Conservation (phyloP, 2,113 vertebrate genomes). For the Melierax canorus region DNA sequence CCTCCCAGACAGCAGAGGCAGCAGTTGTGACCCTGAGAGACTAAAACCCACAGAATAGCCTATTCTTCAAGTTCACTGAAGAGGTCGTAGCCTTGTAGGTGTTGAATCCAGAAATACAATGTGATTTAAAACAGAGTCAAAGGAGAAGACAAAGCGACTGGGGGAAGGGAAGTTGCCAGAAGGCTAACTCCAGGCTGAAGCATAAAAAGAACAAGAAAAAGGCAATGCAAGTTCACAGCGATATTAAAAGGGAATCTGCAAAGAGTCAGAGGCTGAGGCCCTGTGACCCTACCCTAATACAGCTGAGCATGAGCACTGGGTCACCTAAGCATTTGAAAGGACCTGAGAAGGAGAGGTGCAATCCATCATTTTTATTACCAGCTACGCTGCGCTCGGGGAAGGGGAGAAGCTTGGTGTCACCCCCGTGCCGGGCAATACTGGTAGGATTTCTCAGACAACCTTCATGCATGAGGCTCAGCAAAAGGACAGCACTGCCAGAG, state of each 20-base stretch:
- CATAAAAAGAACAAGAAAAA: neutral
- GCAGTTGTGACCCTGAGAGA: neutral
- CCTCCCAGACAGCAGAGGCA: neutral
- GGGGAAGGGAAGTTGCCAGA: neutral
- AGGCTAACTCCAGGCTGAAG: neutral
- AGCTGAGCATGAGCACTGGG: neutral
- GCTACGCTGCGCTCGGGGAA: accelerated
- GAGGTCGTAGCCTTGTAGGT: slow-evolving; percentile 7
- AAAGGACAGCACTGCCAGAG: neutral
- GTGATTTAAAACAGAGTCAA: neutral
- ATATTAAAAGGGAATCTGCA: neutral
- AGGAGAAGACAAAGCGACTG: neutral
- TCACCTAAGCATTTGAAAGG: neutral
- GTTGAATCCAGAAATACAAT: neutral
- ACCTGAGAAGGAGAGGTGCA: neutral
- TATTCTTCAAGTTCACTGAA: neutral
- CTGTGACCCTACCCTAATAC: neutral
- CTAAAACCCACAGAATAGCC: neutral
- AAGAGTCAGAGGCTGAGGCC: neutral
- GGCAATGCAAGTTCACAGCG: neutral
- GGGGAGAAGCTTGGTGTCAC: neutral
- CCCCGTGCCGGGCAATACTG: neutral
- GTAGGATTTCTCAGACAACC: neutral
- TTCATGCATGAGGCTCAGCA: neutral
- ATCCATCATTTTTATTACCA: neutral